These are phyloP conservation scores for Nyctibius grandis DNA, from an alignment of 2,797 vertebrate genomes.

Conservation along the genomic window DNA sequence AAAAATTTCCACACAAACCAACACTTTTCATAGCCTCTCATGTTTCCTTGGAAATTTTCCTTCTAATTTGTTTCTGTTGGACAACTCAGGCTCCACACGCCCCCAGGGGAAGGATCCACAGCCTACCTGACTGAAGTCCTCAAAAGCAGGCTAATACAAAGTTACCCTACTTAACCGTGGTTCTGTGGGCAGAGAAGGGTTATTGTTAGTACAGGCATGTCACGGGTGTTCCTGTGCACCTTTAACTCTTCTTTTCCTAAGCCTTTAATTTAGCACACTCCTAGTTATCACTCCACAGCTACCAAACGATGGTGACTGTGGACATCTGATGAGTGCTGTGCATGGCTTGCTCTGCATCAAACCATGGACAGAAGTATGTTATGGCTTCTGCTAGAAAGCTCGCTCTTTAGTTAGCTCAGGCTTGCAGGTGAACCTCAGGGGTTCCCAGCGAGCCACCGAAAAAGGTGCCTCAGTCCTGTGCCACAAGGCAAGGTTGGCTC, in stretches of 20 bases:
- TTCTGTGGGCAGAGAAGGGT: not conserved
- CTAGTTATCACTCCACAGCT: not conserved
- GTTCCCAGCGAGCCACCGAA: not conserved
- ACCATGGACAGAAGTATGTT: accelerated
- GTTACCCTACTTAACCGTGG: not conserved
- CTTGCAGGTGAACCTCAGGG: not conserved
- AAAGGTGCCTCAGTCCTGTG: not conserved
- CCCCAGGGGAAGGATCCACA: not conserved
- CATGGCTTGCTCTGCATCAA: not conserved
- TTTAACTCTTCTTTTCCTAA: not conserved
- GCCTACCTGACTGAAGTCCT: slow-evolving; percentile 11
- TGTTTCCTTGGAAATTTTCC: slow-evolving; percentile 46
- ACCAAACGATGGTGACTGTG: not conserved
- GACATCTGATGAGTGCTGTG: not conserved
- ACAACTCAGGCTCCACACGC: not conserved
- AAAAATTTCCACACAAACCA: slow-evolving; percentile 17
- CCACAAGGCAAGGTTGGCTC: not conserved
- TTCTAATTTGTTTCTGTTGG: slow-evolving; percentile 43
- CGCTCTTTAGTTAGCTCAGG: not conserved
- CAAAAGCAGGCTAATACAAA: not conserved
- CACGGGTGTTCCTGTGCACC: not conserved
- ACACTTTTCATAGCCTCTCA: slow-evolving; percentile 29
- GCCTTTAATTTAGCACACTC: not conserved
- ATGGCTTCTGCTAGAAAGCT: not conserved
- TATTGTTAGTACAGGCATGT: not conserved